These are phyloP conservation scores for Leptoclinus maculatus DNA, from an alignment of 2,797 vertebrate species.

Conservation along the genomic window DNA sequence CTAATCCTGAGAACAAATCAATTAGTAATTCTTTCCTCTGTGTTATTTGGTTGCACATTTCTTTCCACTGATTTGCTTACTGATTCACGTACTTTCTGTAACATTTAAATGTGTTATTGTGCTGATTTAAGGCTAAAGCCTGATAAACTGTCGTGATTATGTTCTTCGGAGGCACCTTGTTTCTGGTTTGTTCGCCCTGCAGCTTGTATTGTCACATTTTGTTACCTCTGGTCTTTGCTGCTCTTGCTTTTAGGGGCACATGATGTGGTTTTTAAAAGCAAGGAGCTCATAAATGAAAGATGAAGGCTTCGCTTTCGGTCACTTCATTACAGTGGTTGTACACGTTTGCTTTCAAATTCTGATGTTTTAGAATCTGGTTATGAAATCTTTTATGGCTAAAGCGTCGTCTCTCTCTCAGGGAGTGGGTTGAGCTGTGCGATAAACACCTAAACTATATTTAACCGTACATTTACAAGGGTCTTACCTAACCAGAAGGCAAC, in stretches of 20 bases:
- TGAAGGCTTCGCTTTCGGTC: slow-evolving; percentile 46
- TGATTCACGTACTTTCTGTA: slow-evolving; percentile 26
- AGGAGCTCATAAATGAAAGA: slow-evolving; percentile 58
- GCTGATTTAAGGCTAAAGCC: background rate
- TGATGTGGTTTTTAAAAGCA: slow-evolving; percentile 45
- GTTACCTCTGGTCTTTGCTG: slow-evolving; percentile 3
- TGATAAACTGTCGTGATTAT: background rate
- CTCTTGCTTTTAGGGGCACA: slow-evolving; percentile 31
- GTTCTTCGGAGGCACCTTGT: background rate
- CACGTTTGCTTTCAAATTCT: slow-evolving; percentile 14
- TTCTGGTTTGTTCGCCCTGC: slow-evolving; percentile 9
- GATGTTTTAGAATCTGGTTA: slow-evolving; percentile 29
- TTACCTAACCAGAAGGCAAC: slow-evolving; percentile 53
- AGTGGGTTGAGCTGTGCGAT: slow-evolving; percentile 20
- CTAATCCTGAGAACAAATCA: background rate
- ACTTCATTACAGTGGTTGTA: slow-evolving; percentile 21
- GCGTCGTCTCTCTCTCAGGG: background rate
- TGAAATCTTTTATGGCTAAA: slow-evolving; percentile 11
- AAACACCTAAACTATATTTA: slow-evolving; percentile 10
- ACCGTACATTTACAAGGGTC: slow-evolving; percentile 35
- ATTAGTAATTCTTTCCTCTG: background rate
- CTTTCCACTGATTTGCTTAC: slow-evolving; percentile 12
- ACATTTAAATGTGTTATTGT: slow-evolving; percentile 22
- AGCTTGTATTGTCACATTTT: background rate
- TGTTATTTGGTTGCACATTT: slow-evolving; percentile 11